Base-by-base conservation (phyloP, 2,113 vertebrate species). In the Danio rerio region DNA sequence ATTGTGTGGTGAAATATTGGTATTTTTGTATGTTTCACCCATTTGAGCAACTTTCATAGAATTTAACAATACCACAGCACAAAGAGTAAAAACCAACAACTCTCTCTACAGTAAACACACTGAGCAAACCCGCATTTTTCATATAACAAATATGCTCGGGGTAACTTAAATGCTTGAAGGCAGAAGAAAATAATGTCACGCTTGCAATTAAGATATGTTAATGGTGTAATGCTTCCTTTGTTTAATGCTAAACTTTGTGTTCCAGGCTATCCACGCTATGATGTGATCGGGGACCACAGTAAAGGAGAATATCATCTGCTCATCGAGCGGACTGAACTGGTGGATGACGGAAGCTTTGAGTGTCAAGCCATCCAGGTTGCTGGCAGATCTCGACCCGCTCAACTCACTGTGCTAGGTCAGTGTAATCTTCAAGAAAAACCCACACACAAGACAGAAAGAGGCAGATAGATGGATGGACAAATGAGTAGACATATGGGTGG, bases 341-440 rank as follows among this genome's bases (percentile, higher is more conserved):
- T 94, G 21, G 96, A 98, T n/a, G 96, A 98, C 0, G 96, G 96
- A 0, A 92, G 95, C 81, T 98, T 97, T 0, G 96, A 98, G 85
- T 98, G 96, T 69, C 96, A 98, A 88, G 96, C 96, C 85, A 98
- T 97, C 81, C 96, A 98, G 49, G 96, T 94, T 0, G 96, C 96
- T 80, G 95, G 97, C 83, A 91, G 96, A 31, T 97, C 96, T 65
- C 84, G 94, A 62, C 95, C 96, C 0, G 96, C 96, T 7, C 93
- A 96, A 2, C 94, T 98, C 86, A 98, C 96, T 0, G 96, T 98
- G 7, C 92, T 97, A 0, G 96, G 96, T 98, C 89, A 94, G 95
- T 72, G 8, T 68, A 56, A 75, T 31, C 45, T 50, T 31, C 16
- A 16, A 62, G 4, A 18, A 45, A n/a, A 45, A 0, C 31, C 1